Percentiles rank a stretch among this genome's conserved stretches.
These are phyloP conservation scores for Charaxes varanes DNA, from an alignment of 1,140 invertebrate species.

Conservation along the genomic window DNA sequence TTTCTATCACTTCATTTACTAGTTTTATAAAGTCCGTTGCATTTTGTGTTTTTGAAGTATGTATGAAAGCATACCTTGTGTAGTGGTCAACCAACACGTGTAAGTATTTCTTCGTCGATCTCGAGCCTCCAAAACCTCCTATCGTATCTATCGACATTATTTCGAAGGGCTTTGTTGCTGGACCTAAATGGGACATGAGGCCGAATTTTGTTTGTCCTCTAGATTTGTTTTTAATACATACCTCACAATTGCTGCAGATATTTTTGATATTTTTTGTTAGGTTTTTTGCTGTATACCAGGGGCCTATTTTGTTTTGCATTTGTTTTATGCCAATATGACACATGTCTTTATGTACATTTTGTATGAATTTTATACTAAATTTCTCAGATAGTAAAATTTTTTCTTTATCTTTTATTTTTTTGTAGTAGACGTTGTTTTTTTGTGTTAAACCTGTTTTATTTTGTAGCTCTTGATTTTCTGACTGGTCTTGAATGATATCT, in stretches of 20 bases:
- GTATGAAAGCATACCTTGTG: not conserved
- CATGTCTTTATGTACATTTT: not conserved
- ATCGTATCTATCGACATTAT: not conserved
- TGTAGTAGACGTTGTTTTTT: not conserved
- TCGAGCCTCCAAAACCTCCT: not conserved
- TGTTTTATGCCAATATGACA: not conserved
- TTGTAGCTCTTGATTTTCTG: not conserved
- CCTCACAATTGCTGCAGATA: not conserved
- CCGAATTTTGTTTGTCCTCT: not conserved
- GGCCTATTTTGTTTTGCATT: not conserved
- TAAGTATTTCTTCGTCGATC: not conserved
- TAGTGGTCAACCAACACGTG: constrained; percentile 1
- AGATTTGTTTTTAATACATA: not conserved
- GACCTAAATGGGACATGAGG: not conserved
- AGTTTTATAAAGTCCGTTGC: not conserved
- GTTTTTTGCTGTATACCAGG: not conserved
- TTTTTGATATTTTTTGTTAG: not conserved
- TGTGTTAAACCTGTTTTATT: not conserved
- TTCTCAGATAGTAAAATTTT: not conserved
- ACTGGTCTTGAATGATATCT: not conserved
- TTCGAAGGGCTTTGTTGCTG: not conserved
- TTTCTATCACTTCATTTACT: not conserved
- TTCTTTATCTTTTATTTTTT: not conserved
- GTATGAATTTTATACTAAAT: not conserved
- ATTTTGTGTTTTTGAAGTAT: not conserved